Evolutionary conservation across 2,113 vertebrate genomes (phyloP), one percentile per base, ranked within the genome.

Genomic region (Machaerirhynchus nigripectus): DNA sequence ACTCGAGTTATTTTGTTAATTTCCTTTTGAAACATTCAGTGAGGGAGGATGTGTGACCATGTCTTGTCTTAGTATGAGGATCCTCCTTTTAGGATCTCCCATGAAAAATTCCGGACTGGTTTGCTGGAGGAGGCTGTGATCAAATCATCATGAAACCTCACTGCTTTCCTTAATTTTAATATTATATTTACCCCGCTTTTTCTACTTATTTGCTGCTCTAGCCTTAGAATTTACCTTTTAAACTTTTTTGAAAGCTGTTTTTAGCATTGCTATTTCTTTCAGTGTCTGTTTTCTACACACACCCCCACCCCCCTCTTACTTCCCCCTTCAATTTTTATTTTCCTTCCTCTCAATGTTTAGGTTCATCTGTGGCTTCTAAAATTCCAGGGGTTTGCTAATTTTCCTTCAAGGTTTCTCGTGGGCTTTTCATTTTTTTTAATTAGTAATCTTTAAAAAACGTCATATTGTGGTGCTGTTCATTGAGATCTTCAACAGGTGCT

Each of bases 251-350:
- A 9, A 53, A 20, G 10, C 33, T 71, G 3, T 8, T 78, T 64
- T 85, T 71, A 76, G 18, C 16, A 52, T 68, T 30, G 11, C 27
- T 88, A 6, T 10, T 82, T 56, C 7, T 81, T 90, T 52, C 24
- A 49, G 1, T 27, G 12, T 49, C 12, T 79, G 12, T 22, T 73
- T 87, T 61, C 47, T 67, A 18, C 2, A 18, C 2, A 53, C 0
- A 0, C 4, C 6, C 64, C 16, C 13, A 17, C 15, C 2, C 5
- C 19, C 2, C 10, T 28, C 27, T 12, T 8, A 12, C 7, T 5
- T 7, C 1, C 2, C 5, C 15, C 12, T 61, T 61, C 21, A 57
- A 35, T 61, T 88, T 89, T 80, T 55, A 15, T 80, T 83, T 77
- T 57, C 4, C 1, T 0, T 21, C 2, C 5, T 53, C 7, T 86